A percentile compares a stretch with the other conserved stretches of the same genome.
These are phyloP conservation scores for Bedellia somnulentella DNA, from an alignment of 2,888 invertebrate genomes.

Conservation along the genomic window DNA sequence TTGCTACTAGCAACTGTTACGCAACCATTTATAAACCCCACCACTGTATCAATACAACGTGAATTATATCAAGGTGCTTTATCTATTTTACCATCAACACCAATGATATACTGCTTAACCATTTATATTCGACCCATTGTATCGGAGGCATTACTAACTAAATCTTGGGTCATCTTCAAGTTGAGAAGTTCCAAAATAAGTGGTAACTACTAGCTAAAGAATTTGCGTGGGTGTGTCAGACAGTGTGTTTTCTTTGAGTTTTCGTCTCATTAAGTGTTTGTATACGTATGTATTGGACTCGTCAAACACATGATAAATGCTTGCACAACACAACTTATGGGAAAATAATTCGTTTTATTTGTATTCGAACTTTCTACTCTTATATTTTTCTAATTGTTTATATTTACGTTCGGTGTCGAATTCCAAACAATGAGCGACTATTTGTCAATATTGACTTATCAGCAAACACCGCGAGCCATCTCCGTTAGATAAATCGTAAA, in stretches of 20 bases:
- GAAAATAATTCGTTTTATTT: slow-evolving; percentile 26
- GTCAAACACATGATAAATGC: slow-evolving; percentile 30
- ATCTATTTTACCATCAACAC: slow-evolving; percentile 5
- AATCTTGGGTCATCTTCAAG: too few relatives aligned
- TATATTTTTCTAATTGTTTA: too few relatives aligned
- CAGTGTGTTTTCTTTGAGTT: slow-evolving; percentile 40
- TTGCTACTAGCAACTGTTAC: slow-evolving; percentile 1
- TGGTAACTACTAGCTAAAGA: too few relatives aligned
- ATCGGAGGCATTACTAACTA: too few relatives aligned
- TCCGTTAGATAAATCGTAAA: too few relatives aligned
- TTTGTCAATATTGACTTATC: too few relatives aligned
- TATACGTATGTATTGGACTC: slow-evolving; percentile 35
- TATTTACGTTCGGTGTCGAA: too few relatives aligned
- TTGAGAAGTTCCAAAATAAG: too few relatives aligned
- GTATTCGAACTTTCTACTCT: too few relatives aligned
- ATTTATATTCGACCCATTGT: too few relatives aligned
- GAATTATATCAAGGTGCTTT: slow-evolving; percentile 5
- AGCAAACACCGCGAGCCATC: too few relatives aligned
- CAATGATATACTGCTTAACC: slow-evolving; percentile 4
- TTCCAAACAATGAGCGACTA: too few relatives aligned
- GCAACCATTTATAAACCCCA: slow-evolving; percentile 1
- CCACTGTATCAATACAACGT: slow-evolving; percentile 5
- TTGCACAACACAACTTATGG: slow-evolving; percentile 37
- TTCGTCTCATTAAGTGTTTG: slow-evolving; percentile 48
- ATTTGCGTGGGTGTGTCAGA: slow-evolving; percentile 34